These are phyloP conservation scores for Drosophila kuntzei DNA, from an alignment of 2,888 invertebrate genomes.

Conservation along the genomic window DNA sequence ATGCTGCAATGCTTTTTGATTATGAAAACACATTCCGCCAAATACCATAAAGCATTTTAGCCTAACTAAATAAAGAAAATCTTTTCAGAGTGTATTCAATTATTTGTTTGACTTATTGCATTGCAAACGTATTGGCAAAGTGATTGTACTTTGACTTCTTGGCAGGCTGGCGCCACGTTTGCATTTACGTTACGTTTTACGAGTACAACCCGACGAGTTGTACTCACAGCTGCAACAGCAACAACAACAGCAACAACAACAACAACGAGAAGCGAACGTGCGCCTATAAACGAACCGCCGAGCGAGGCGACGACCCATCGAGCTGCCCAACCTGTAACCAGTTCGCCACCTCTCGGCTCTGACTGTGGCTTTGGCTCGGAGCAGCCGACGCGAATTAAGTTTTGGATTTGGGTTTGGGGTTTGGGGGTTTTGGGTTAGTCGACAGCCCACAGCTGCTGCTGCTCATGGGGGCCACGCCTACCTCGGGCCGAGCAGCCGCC, in stretches of 20 bases:
- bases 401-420: constrained; percentile 35
- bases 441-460: constrained; percentile 19
- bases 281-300: constrained; percentile 35
- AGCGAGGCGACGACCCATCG: constrained; percentile 28
- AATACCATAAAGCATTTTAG: too few species aligned
- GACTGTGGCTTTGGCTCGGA: constrained; percentile 13
- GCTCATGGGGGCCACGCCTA: constrained; percentile 36
- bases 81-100: not conserved
- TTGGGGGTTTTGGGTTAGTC: constrained; percentile 52
- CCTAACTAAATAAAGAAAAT: not conserved
- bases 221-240: constrained; percentile 30
- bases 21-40: too few species aligned
- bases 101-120: not conserved
- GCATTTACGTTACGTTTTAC: constrained; percentile 46
- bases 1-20: too few species aligned
- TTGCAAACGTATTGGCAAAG: constrained; percentile 16
- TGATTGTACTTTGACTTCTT: constrained; percentile 3
- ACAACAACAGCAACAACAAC: constrained; percentile 15
- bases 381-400: constrained; percentile 58
- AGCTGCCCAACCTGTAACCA: constrained; percentile 52
- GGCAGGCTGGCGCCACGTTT: constrained; percentile 39
- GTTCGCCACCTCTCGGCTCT: constrained; percentile 41
- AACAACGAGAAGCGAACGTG: constrained; percentile 20
- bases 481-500: constrained; percentile 65
- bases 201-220: constrained; percentile 31